Evolutionary conservation across 2,797 vertebrate species (phyloP), one percentile per base, ranked within the genome.

Genomic region (Characodon lateralis): DNA sequence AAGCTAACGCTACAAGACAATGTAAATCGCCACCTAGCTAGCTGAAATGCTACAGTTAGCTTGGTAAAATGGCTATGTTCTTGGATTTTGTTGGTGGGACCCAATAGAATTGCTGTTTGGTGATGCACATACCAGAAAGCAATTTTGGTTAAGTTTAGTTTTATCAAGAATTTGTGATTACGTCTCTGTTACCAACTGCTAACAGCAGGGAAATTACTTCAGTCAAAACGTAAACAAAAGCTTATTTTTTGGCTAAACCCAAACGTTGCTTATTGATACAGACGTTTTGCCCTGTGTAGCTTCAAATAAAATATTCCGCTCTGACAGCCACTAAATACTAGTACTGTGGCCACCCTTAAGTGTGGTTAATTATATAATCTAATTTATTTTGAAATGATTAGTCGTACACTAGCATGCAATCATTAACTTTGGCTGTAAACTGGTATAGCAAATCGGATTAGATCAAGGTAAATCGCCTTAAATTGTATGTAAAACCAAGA

Each of bases 161-260:
- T 69, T 69, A 10, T 7, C 22, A 7, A 26, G 2, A 1, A 14
- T 31, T 22, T 24, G 65, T 75, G 74, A 26, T 61, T 13, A 9
- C 63, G 26, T 3, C 7, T 82, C 5, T 74, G 61, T 83, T 71
- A 73, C 41, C 24, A 79, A 66, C 14, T 71, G 84, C 73, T 87
- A 92, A 66, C 80, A 74, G 28, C 13, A 12, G 13, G 73, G 74
- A 77, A 79, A 76, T 82, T 76, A 71, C 51, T 78, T 65, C 65
- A 76, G 77, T 48, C 43, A 66, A 86, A 92, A 94, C 89, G 89
- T 94, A 94, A 94, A 94, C 94, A 94, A 89, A 87, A 83, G 79
- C 81, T 28, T 56, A 66, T 48, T 50, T 69, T 77, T 74, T 78
- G 53, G 82, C 59, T 77, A 75, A 72, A 56, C 72, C 35, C 68